phyloP scores from a whole-genome alignment of 2,113 vertebrate genomes.

The Junco hyemalis region DNA sequence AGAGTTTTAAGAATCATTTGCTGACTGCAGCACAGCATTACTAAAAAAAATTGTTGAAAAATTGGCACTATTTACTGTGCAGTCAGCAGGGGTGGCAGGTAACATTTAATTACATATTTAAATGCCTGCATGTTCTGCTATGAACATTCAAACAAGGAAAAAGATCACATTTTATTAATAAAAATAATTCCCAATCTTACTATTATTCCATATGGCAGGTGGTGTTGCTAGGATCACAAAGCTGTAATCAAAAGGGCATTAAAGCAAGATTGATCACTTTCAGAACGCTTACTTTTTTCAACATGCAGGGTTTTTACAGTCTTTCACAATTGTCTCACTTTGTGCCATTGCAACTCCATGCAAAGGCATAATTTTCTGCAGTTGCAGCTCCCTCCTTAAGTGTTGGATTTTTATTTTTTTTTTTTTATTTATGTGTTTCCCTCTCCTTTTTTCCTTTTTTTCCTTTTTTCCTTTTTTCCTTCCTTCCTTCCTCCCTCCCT shows the following conservation, averaged over 20 bases:
- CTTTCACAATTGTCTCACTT: neutral
- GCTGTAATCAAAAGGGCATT: neutral
- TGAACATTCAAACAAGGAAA: neutral
- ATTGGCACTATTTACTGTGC: neutral
- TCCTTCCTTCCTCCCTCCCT: no score
- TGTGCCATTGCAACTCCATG: neutral
- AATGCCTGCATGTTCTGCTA: neutral
- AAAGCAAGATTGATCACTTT: neutral
- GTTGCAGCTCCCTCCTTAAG: neutral
- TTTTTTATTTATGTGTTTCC: accelerated
- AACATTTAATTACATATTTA: conserved; percentile 18
- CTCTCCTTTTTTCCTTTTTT: no score
- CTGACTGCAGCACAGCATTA: neutral
- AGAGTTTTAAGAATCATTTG: neutral
- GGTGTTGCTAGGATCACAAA: neutral
- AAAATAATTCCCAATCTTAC: neutral
- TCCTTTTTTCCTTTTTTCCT: no score
- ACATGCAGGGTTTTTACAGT: neutral
- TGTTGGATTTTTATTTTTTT: neutral
- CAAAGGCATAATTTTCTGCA: neutral
- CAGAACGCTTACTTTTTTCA: neutral
- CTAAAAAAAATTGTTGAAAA: neutral
- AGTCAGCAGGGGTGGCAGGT: neutral
- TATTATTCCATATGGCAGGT: neutral
- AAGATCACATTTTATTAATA: neutral